A percentile compares a stretch with the other conserved stretches of the same genome.
Evolutionary conservation across 2,113 vertebrate species (phyloP).

Genomic region (Callorhinus ursinus): DNA sequence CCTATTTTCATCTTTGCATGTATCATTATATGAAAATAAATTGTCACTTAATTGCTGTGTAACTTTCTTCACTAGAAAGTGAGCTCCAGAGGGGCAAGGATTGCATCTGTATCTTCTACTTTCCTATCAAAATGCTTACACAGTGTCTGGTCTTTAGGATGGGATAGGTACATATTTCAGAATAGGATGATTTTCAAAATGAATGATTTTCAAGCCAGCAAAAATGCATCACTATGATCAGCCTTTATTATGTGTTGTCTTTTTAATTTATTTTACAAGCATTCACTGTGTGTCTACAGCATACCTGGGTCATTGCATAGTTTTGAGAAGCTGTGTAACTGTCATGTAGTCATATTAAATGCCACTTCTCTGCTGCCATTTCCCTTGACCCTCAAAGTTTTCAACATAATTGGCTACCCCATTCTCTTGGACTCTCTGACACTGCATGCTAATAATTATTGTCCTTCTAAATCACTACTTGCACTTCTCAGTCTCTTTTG

Average conservation of each 20-base stretch:
- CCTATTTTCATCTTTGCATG: background rate
- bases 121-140: background rate
- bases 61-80: background rate
- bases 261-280: background rate
- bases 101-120: background rate
- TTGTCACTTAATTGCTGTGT: background rate
- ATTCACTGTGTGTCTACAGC: background rate
- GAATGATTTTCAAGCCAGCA: background rate
- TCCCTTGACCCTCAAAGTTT: background rate
- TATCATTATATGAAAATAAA: background rate
- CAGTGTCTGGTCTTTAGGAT: background rate
- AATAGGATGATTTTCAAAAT: background rate
- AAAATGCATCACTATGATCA: background rate
- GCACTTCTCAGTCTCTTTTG: background rate
- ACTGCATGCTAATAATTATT: background rate
- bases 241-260: background rate
- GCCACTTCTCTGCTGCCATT: background rate
- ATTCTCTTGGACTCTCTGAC: background rate
- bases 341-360: background rate
- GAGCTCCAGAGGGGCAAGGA: background rate
- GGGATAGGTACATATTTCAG: background rate
- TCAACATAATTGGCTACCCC: background rate
- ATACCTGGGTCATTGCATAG: background rate
- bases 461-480: background rate
- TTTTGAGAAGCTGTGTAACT: background rate